Conservation (phyloP, 2,113 vertebrate genomes). For the Hiodon tergisus region DNA sequence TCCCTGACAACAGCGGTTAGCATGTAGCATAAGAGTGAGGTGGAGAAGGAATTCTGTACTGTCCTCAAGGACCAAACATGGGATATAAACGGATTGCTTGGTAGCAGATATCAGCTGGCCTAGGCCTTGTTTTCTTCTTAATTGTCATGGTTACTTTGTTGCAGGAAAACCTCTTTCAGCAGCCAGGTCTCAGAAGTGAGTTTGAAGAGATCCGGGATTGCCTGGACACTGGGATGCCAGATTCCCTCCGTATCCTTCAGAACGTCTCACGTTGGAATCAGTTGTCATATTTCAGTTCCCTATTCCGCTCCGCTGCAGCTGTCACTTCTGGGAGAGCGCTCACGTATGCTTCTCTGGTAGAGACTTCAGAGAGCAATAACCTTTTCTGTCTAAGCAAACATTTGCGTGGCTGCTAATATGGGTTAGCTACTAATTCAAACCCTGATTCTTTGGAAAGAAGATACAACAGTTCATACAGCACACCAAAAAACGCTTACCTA, state of each 20-base stretch:
- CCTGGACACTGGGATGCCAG: slow-evolving; percentile 80
- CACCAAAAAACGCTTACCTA: background rate
- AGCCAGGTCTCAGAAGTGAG: slow-evolving; percentile 84
- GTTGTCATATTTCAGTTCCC: background rate
- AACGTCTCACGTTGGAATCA: background rate
- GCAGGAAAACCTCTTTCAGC: slow-evolving; percentile 95
- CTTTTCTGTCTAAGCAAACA: too few species aligned
- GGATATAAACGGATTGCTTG: background rate
- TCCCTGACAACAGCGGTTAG: background rate
- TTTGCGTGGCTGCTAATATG: too few species aligned
- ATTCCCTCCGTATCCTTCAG: slow-evolving; percentile 86
- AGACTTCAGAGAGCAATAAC: too few species aligned
- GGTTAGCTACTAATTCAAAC: too few species aligned
- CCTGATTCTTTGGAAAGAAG: too few species aligned
- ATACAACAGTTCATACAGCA: too few species aligned
- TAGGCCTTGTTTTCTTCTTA: background rate
- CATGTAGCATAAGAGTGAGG: background rate
- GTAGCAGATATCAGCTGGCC: background rate
- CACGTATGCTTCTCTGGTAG: too few species aligned
- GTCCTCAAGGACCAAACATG: background rate
- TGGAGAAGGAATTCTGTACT: background rate
- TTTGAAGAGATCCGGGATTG: slow-evolving; percentile 89
- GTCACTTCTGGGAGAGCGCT: too few species aligned
- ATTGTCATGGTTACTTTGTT: slow-evolving; percentile 25
- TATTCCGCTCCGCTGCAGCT: background rate